Evolutionary conservation across 1,140 invertebrate species (phyloP).

Genomic region (Nasonia giraulti): DNA sequence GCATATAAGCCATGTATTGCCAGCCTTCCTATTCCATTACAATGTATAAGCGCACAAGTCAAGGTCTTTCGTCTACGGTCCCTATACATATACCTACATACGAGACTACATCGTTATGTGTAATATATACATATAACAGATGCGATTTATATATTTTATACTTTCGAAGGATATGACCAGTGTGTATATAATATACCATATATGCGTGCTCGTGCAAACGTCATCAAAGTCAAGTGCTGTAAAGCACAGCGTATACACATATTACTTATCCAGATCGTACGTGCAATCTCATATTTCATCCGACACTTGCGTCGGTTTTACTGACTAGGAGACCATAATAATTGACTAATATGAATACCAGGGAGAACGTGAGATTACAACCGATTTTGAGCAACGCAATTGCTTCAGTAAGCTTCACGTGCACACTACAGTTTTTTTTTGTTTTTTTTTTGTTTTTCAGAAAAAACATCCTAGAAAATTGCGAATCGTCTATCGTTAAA

Average conservation of each 20-base stretch:
- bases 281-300: background rate
- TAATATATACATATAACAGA: conserved; percentile 23
- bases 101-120: background rate
- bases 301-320: background rate
- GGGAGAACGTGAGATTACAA: conserved; percentile 25
- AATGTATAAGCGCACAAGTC: background rate
- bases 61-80: background rate
- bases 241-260: background rate
- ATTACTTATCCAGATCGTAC: background rate
- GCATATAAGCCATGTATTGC: background rate
- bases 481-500: conserved; percentile 17
- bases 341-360: conserved; percentile 43
- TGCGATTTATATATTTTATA: background rate
- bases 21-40: background rate
- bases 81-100: background rate
- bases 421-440: background rate
- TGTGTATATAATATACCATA: background rate
- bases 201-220: background rate
- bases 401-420: background rate
- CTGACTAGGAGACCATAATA: conserved; percentile 41
- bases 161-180: conserved; percentile 6
- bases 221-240: background rate
- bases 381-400: background rate
- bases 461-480: conserved; percentile 7
- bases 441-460: conserved; percentile 3